Evolutionary conservation across 1,140 invertebrate species (phyloP).

Genomic region (Pentalonia nigronervosa): DNA sequence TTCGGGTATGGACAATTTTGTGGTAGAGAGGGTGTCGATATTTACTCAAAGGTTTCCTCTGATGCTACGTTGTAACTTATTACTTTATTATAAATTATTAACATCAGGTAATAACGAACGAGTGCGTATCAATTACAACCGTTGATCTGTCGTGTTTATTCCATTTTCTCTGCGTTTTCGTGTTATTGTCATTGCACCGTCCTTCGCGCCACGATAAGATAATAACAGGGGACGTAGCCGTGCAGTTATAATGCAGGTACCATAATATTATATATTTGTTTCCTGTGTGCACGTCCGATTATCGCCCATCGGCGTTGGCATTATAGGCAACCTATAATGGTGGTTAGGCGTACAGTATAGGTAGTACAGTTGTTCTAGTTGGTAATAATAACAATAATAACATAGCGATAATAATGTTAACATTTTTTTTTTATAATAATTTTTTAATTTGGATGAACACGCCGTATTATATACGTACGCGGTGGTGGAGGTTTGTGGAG

Average conservation of each 20-base stretch:
- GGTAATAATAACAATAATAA: conserved; percentile 23
- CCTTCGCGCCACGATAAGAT: conserved; percentile 9
- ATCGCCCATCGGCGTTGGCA: not conserved
- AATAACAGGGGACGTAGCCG: not conserved
- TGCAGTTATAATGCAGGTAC: not conserved
- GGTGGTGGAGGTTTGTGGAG: not conserved
- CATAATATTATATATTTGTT: not conserved
- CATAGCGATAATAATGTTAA: conserved; percentile 23
- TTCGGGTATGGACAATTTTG: not conserved
- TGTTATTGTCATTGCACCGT: not conserved
- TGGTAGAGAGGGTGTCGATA: not conserved
- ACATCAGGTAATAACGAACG: not conserved
- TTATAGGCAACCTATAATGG: not conserved
- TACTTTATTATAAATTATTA: not conserved
- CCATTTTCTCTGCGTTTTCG: not conserved
- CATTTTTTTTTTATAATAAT: not conserved
- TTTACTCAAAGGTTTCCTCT: not conserved
- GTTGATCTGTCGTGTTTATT: not conserved
- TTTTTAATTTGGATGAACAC: conserved; percentile 5
- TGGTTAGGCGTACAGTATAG: not conserved
- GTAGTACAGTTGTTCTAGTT: not conserved
- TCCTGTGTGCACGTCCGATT: conserved; percentile 32
- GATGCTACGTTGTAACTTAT: not conserved
- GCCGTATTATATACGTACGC: not conserved
- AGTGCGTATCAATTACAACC: conserved; percentile 17